Evolutionary conservation across 1,140 invertebrate genomes (phyloP), one percentile per base, ranked within the genome.

Genomic region (Ostrea denselamellosa): DNA sequence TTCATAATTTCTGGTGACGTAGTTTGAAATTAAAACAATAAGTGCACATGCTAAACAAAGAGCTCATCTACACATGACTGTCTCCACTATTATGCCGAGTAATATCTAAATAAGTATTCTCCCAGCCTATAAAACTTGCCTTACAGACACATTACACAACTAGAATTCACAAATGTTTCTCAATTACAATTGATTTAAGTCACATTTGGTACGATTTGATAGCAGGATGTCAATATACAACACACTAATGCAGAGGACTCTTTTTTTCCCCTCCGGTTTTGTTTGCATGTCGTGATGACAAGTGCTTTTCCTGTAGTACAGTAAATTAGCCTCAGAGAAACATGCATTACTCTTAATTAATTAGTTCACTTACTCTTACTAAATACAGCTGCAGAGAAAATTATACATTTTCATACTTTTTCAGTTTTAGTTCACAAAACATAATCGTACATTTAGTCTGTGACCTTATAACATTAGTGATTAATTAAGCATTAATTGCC

Each of bases 1-100:
- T 71, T 71, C 68, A 71, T 71, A 71, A 71, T 71, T 68, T 25
- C 65, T 68, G 65, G 68, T 71, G 68, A 71, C 68, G 68, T 71
- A 71, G 25, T 71, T 71, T 25, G 25, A 71, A 58, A 71, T 25
- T 71, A 25, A 25, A 71, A 25, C 4, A 58, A 19, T 25, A 28
- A 28, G 68, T 71, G 68, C 22, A 28, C 7, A 25, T 71, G 28
- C 25, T 71, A 12, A 34, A 71, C 25, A 25, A 25, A 71, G 25
- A 71, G 22, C 8, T 71, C 22, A 58, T 19, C 19, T 58, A 14
- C 56, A 19, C 56, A 58, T 58, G 56, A 58, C 14, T 58, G 17
- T 58, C 14, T 19, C 14, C 14, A 17, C 56, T 19, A 17, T 58
- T 17, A 19, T 19, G 19, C 7, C 68, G 8, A 34, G 8, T 8